A percentile compares a stretch with the other conserved stretches of the same genome.
Conservation (phyloP, 2,888 invertebrate species). For the Oscheius sp. region DNA sequence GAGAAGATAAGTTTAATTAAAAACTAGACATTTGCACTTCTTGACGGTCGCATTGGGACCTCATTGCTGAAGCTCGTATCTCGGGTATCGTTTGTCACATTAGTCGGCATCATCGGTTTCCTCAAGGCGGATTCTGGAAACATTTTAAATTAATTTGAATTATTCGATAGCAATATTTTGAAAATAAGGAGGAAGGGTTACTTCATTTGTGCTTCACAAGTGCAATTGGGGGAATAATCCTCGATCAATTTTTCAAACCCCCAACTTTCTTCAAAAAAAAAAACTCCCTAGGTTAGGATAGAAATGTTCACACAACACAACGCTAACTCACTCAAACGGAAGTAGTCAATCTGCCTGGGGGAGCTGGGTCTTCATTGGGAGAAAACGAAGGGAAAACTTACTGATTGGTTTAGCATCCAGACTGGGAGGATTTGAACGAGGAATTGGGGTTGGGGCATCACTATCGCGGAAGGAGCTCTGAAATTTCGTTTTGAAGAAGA, state of each 20-base stretch:
- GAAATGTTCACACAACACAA: too few species aligned
- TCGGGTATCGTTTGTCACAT: constrained; percentile 36
- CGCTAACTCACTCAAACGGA: constrained; percentile 31
- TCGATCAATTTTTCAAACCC: too few species aligned
- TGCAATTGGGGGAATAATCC: too few species aligned
- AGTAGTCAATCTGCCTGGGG: constrained; percentile 5
- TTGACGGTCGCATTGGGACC: constrained; percentile 41
- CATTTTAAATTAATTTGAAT: background rate
- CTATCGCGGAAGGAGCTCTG: constrained; percentile 31
- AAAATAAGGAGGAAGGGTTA: too few species aligned
- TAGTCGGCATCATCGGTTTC: constrained; percentile 21
- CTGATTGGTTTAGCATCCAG: constrained; percentile 41
- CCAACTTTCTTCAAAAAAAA: too few species aligned
- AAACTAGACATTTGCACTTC: constrained; percentile 47
- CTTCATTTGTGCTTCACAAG: too few species aligned
- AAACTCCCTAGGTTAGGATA: too few species aligned
- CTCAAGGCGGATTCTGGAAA: constrained; percentile 59
- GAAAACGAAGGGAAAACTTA: constrained; percentile 27
- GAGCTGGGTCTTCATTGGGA: too few species aligned
- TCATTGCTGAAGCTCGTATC: constrained; percentile 46
- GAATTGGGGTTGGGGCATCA: constrained; percentile 13
- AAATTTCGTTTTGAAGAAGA: background rate
- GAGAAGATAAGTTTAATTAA: background rate
- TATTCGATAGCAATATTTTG: too few species aligned
- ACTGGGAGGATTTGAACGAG: constrained; percentile 40